A percentile compares a stretch with the other conserved stretches of the same genome.
phyloP scores from a whole-genome alignment of 2,797 vertebrate species.

The Pygocentrus nattereri region DNA sequence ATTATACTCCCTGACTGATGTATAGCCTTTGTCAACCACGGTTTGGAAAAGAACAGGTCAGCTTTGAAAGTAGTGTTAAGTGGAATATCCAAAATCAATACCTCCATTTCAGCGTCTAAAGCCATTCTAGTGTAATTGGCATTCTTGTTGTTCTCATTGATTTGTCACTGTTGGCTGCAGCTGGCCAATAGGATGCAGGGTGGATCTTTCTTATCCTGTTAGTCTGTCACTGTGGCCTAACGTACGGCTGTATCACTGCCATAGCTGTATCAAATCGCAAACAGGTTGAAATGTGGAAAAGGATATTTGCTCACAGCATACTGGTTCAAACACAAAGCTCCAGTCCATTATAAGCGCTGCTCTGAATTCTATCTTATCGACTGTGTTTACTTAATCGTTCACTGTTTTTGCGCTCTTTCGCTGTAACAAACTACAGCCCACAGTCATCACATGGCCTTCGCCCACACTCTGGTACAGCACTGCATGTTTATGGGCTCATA shows the following conservation, averaged over 20 bases:
- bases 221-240: conserved; percentile 25
- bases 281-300: conserved; percentile 11
- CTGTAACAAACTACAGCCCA: conserved; percentile 42
- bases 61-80: conserved; percentile 52
- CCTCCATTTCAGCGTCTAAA: conserved; percentile 72
- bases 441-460: conserved; percentile 31
- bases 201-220: conserved; percentile 49
- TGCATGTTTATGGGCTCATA: conserved; percentile 50
- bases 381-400: conserved; percentile 41
- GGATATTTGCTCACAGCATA: conserved; percentile 14
- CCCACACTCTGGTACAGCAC: conserved; percentile 31
- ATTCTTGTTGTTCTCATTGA: conserved; percentile 68
- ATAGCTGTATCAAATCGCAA: conserved; percentile 34
- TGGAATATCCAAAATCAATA: conserved; percentile 67
- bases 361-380: conserved; percentile 52
- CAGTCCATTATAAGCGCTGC: conserved; percentile 43
- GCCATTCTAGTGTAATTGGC: conserved; percentile 64
- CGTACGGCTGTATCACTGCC: conserved; percentile 41
- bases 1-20: conserved; percentile 26
- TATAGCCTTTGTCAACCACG: conserved; percentile 39
- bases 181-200: conserved; percentile 55
- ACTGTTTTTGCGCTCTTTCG: conserved; percentile 15
- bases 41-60: conserved; percentile 23
- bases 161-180: conserved; percentile 59
- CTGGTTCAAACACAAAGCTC: conserved; percentile 18